Conservation (phyloP, 2,888 invertebrate genomes). For the Tethea ocularis region DNA sequence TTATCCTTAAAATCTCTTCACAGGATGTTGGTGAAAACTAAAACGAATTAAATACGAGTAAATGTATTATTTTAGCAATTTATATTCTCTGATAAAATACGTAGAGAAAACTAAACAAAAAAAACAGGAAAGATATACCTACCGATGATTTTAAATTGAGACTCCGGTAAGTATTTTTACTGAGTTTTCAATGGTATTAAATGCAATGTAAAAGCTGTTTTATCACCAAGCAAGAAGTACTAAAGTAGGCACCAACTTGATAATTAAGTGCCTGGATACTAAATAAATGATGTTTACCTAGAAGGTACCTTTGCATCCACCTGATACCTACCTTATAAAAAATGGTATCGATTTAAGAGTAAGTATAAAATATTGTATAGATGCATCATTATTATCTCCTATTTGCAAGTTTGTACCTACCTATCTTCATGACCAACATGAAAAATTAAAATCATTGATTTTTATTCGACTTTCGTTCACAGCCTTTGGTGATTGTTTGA, state of each 20-base stretch:
- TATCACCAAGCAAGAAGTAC: constrained; percentile 19
- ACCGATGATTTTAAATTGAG: too few species aligned
- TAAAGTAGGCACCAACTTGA: too few species aligned
- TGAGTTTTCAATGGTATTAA: too few species aligned
- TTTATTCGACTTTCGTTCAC: too few species aligned
- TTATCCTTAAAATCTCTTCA: constrained; percentile 49
- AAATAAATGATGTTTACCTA: constrained; percentile 35
- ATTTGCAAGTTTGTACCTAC: too few species aligned
- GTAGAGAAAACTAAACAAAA: background rate
- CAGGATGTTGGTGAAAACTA: constrained; percentile 38
- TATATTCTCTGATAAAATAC: background rate
- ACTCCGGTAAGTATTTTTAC: too few species aligned
- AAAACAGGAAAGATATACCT: too few species aligned
- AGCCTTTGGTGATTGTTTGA: too few species aligned
- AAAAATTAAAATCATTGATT: too few species aligned
- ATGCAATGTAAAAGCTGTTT: background rate
- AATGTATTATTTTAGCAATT: background rate
- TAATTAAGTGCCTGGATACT: constrained; percentile 27
- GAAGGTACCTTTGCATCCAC: constrained; percentile 49
- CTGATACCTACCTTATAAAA: constrained; percentile 57
- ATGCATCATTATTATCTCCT: too few species aligned
- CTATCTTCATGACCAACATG: too few species aligned
- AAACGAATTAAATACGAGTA: background rate
- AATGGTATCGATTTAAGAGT: constrained; percentile 19
- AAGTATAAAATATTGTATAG: constrained; percentile 20